Base-by-base conservation (phyloP, 2,888 invertebrate genomes). In the Drosophila paracracens region DNA sequence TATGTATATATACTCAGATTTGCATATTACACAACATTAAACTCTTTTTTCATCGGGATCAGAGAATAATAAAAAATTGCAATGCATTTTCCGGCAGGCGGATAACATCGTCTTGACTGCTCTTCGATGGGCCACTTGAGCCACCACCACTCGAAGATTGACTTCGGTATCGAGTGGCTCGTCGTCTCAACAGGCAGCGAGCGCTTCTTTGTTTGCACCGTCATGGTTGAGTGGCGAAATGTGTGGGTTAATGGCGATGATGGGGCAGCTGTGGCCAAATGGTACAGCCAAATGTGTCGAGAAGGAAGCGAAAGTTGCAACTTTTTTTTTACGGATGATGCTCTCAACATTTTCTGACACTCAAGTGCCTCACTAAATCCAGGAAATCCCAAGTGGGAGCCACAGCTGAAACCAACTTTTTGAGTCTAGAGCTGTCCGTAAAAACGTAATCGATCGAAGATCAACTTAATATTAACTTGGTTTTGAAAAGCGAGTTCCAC, bases 181-280 rank as follows among this genome's bases (percentile, higher is more conserved):
- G 61, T n/a, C 62, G 61, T n/a, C 53, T 51, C 57, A 53, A 43
- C 56, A 53, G 64, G 50, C 57, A 68, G 68, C 16, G 46, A 25
- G 62, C 58, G 59, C 58, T 74, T 76, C 61, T 70, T 70, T 68
- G 63, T 58, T 60, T 79, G 61, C 74, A 50, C 53, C 67, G 59
- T 69, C 69, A 70, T 56, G 48, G 46, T 70, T n/a, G 52, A 88
- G 79, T 82, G 82, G 88, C 70, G 71, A 82, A 88, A 82, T 88
- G 80, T 69, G 83, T 78, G 46, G 70, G 70, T 27, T 27, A 79
- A 63, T 57, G 79, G 43, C 40, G 58, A 13, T 53, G 61, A 51
- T 40, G 62, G 62, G 57, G 48, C 70, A 71, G 61, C 25, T 38
- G 35, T 40, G 40, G 31, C 33, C n/a, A 33, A 33, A 33, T 33